Base-by-base conservation (phyloP, 2,797 vertebrate species). In the Cercopithecus mitis region DNA sequence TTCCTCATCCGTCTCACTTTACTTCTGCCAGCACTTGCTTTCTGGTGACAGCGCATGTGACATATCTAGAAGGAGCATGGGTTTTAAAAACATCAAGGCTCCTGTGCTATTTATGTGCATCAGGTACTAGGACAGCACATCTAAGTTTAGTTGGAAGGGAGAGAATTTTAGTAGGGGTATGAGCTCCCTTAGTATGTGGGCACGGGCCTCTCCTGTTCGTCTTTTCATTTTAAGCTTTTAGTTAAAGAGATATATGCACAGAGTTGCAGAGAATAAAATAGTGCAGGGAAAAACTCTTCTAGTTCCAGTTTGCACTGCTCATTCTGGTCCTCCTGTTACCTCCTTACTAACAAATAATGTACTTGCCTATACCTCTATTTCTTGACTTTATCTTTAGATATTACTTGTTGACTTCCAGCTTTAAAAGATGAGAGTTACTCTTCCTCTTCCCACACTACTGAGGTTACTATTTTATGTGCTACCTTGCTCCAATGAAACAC, bases 1-100 rank as follows among this genome's bases (percentile, higher is more conserved):
- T 57, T 67, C 41, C 47, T 87, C 0, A 0, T 22, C 2, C 0
- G 0, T 77, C 22, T 30, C 0, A 0, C 7, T 13, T 55, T 2
- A 43, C 45, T 50, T 47, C 75, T 47, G 41, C 64, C 79, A 3
- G 41, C 57, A 4, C 25, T 75, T 4, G 22, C 17, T 36, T 3
- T 12, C 67, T 3, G 19, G 20, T 4, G 82, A 14, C 17, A 0
- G 1, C 0, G 41, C 25, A 3, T 20, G 3, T 4, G 67, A 8
- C 14, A 5, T 8, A 41, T 11, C 0, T 0, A 1, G 27, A 87
- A 27, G 43, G 25, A 24, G 25, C 1, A 22, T 2, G 33, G 64
- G 25, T 84, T 70, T 27, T 27, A 0, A 7, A 14, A 15, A 2
- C 33, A 9, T 0, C 9, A 39, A 15, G 64, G 47, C 4, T 39